Evolutionary conservation across 2,888 invertebrate genomes (phyloP).

Genomic region (Coremacera marginata): DNA sequence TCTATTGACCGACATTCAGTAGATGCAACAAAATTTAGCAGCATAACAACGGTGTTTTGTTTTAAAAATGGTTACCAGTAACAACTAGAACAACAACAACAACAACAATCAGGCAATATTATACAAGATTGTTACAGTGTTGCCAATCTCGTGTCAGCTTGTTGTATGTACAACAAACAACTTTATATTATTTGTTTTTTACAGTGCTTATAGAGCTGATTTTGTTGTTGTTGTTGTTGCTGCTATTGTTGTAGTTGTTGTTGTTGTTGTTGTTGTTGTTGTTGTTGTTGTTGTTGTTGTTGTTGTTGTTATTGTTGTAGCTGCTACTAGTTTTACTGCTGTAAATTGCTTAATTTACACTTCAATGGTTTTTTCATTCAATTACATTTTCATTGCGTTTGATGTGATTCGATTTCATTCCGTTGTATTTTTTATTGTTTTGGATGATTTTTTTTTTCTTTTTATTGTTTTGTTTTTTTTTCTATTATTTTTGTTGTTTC

Average conservation of each 20-base stretch:
- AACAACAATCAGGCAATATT: not conserved
- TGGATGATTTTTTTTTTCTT: not conserved
- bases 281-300: not conserved
- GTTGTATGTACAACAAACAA: not conserved
- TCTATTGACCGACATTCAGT: no score
- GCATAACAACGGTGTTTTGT: no score
- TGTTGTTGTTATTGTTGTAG: not conserved
- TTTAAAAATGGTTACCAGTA: no score
- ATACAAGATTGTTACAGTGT: no score
- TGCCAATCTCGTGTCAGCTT: no score
- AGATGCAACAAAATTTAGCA: no score
- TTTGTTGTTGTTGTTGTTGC: not conserved
- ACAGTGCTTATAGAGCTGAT: not conserved
- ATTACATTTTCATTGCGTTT: slow-evolving; percentile 33
- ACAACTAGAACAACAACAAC: not conserved
- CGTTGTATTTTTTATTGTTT: not conserved
- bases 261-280: not conserved
- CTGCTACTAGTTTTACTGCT: slow-evolving; percentile 18
- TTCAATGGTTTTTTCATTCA: slow-evolving; percentile 34
- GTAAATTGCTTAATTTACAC: slow-evolving; percentile 34
- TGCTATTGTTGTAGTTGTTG: not conserved
- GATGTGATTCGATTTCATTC: slow-evolving; percentile 17
- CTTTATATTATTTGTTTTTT: not conserved
- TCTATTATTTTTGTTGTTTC: not conserved
- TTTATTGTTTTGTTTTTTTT: not conserved